Evolutionary conservation across 1,140 invertebrate genomes (phyloP).

Genomic region (Ceratitis capitata): DNA sequence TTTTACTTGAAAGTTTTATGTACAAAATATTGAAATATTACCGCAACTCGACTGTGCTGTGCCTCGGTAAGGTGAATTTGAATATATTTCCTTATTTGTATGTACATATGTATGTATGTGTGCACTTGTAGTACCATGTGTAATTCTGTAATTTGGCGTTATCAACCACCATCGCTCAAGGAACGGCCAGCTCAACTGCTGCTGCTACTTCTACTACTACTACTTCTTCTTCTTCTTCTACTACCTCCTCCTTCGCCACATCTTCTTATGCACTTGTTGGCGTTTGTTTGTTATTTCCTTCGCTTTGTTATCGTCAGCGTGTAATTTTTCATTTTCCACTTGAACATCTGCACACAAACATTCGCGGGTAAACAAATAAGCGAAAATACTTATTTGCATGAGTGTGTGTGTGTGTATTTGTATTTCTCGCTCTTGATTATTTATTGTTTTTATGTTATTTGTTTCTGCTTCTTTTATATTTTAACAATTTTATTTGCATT

Average conservation of each 20-base stretch:
- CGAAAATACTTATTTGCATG: neutral
- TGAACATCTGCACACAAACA: neutral
- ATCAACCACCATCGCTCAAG: neutral
- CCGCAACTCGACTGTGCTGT: neutral
- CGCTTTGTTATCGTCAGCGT: neutral
- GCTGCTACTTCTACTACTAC: too few species aligned
- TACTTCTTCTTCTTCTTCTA: too few species aligned
- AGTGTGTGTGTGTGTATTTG: neutral
- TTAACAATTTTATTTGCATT: neutral
- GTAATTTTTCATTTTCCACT: conserved; percentile 13
- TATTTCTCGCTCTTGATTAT: neutral
- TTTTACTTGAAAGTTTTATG: neutral
- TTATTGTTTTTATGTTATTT: neutral
- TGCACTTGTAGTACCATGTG: neutral
- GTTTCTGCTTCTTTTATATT: neutral
- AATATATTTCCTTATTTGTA: too few species aligned
- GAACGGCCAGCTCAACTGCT: neutral
- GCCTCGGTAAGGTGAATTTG: too few species aligned
- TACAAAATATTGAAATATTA: neutral
- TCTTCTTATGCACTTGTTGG: neutral
- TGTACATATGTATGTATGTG: neutral
- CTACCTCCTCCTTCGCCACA: too few species aligned
- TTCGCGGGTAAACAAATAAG: neutral
- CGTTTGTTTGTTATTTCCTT: neutral
- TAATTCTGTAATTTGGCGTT: neutral